A percentile compares a stretch with the other conserved stretches of the same genome.
These are phyloP conservation scores for Otolemur crassicaudatus DNA, from an alignment of 2,797 vertebrate species.

Conservation along the genomic window DNA sequence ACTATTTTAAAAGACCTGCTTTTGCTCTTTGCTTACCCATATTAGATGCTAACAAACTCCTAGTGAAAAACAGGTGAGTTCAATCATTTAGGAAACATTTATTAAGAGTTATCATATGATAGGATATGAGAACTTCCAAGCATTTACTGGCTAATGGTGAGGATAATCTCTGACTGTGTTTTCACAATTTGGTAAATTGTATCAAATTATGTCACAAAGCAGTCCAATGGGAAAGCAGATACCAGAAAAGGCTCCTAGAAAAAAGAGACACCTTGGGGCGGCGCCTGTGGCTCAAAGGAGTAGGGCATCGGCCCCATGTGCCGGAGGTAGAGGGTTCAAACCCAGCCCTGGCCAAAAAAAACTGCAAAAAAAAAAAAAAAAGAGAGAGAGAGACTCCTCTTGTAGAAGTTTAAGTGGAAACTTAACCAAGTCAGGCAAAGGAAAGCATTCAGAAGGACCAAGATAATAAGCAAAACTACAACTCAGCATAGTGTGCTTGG, in stretches of 20 bases:
- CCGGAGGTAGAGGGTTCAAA: too few species aligned
- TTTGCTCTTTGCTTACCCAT: background rate
- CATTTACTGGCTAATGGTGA: background rate
- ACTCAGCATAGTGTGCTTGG: background rate
- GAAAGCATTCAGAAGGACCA: background rate
- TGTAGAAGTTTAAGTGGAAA: background rate
- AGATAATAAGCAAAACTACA: background rate
- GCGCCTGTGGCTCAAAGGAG: too few species aligned
- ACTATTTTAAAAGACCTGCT: background rate
- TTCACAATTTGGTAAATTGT: slow-evolving; percentile 16
- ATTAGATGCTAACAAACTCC: background rate
- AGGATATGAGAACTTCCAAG: background rate
- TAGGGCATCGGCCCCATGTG: too few species aligned
- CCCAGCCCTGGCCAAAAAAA: too few species aligned
- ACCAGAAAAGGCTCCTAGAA: background rate
- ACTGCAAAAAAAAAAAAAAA: too few species aligned
- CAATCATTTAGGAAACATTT: slow-evolving; percentile 14
- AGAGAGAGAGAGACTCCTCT: background rate
- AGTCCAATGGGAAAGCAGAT: background rate
- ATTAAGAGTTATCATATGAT: background rate
- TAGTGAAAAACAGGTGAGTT: background rate
- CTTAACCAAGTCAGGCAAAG: background rate
- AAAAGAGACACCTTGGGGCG: background rate
- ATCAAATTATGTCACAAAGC: background rate
- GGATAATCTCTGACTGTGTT: background rate